phyloP scores from a whole-genome alignment of 2,888 invertebrate genomes.

The Tromatobia lineatoria region DNA sequence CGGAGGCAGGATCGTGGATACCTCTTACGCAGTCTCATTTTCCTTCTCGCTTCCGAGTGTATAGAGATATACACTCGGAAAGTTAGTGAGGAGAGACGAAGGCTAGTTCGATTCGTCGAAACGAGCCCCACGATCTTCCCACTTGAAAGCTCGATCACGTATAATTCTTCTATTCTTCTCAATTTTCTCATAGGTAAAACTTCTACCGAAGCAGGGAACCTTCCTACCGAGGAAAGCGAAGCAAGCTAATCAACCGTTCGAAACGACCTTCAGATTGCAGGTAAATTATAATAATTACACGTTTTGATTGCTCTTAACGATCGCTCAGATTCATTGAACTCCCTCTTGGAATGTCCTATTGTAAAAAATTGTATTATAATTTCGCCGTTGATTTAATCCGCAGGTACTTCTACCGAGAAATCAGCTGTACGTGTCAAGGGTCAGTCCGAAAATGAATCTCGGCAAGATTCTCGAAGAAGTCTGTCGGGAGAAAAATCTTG shows the following conservation, averaged over 20 bases:
- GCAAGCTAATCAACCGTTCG: constrained; percentile 87
- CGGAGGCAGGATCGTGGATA: constrained; percentile 1
- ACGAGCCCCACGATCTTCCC: not conserved
- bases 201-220: constrained; percentile 83
- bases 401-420: constrained; percentile 92
- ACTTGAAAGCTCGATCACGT: constrained; percentile 10
- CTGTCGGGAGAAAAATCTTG: constrained; percentile 92
- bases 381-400: constrained; percentile 60
- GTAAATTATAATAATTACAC: constrained; percentile 73
- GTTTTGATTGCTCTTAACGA: constrained; percentile 15
- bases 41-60: constrained; percentile 15
- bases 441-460: constrained; percentile 90
- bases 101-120: constrained; percentile 60
- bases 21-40: constrained; percentile 14
- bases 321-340: constrained; percentile 5
- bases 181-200: constrained; percentile 78
- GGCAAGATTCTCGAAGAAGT: constrained; percentile 90
- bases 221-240: constrained; percentile 79
- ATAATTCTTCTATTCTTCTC: constrained; percentile 27
- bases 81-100: constrained; percentile 43
- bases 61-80: not conserved
- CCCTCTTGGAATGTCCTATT: not conserved
- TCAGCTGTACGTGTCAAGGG: constrained; percentile 92
- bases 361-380: not conserved
- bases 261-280: constrained; percentile 88